Conservation (phyloP, 2,797 vertebrate genomes). For the Esox masquinongy region DNA sequence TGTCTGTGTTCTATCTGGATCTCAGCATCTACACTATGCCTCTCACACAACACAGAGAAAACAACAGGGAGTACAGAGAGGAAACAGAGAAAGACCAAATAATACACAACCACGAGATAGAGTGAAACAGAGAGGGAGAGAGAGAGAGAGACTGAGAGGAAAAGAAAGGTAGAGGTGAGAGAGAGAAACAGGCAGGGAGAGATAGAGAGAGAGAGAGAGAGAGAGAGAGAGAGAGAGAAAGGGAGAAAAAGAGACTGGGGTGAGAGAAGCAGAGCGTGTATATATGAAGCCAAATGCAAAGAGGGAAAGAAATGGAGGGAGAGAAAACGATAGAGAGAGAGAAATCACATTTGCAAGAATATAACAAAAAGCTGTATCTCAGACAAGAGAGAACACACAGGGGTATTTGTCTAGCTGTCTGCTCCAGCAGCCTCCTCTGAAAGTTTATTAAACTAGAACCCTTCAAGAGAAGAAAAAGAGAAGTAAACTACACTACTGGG, state of each 20-base stretch:
- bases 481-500: slow-evolving; percentile 92
- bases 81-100: slow-evolving; percentile 72
- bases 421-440: slow-evolving; percentile 89
- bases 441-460: slow-evolving; percentile 94
- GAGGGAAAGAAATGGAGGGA: slow-evolving; percentile 58
- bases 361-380: slow-evolving; percentile 82
- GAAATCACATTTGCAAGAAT: slow-evolving; percentile 83
- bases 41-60: slow-evolving; percentile 74
- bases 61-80: slow-evolving; percentile 73
- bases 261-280: slow-evolving; percentile 1
- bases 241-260: not conserved
- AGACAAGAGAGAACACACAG: slow-evolving; percentile 79
- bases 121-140: slow-evolving; percentile 55
- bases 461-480: slow-evolving; percentile 84
- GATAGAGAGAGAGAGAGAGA: slow-evolving; percentile 56
- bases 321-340: slow-evolving; percentile 73
- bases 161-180: slow-evolving; percentile 18
- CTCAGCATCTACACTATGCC: slow-evolving; percentile 68
- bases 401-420: slow-evolving; percentile 82
- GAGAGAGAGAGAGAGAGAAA: slow-evolving; percentile 55
- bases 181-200: slow-evolving; percentile 34
- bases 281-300: slow-evolving; percentile 7
- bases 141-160: slow-evolving; percentile 8
- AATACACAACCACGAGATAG: slow-evolving; percentile 66
- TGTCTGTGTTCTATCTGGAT: slow-evolving; percentile 76